These are phyloP conservation scores for Spinus olivaceus DNA, from an alignment of 2,797 vertebrate genomes.

Conservation along the genomic window DNA sequence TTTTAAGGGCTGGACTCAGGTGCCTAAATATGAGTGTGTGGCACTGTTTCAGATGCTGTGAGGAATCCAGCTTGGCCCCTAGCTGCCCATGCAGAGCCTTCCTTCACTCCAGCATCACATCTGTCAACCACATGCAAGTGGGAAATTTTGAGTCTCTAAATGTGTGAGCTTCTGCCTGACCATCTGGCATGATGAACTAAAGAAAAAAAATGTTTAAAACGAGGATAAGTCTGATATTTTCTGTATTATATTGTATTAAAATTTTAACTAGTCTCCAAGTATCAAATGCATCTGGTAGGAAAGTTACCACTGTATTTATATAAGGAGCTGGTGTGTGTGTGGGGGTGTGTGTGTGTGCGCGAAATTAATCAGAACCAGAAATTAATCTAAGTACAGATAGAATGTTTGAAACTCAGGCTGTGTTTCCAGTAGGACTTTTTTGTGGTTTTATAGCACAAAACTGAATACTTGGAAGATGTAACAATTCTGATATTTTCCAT, in stretches of 20 bases:
- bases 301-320: background rate
- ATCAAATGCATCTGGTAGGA: background rate
- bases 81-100: background rate
- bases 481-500: background rate
- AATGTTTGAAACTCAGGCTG: background rate
- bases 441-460: background rate
- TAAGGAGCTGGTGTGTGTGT: background rate
- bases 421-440: background rate
- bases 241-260: background rate
- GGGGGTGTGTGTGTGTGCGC: background rate
- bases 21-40: background rate
- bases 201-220: background rate
- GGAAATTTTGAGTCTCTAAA: background rate
- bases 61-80: background rate
- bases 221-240: background rate
- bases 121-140: background rate
- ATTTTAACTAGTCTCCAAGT: background rate
- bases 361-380: background rate
- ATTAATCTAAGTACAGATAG: background rate
- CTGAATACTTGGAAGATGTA: background rate
- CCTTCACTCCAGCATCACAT: background rate
- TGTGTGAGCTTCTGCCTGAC: background rate
- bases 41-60: background rate
- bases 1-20: background rate
- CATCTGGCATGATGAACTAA: background rate